Evolutionary conservation across 1,140 invertebrate species (phyloP).

Genomic region (Heliconius melpomene): DNA sequence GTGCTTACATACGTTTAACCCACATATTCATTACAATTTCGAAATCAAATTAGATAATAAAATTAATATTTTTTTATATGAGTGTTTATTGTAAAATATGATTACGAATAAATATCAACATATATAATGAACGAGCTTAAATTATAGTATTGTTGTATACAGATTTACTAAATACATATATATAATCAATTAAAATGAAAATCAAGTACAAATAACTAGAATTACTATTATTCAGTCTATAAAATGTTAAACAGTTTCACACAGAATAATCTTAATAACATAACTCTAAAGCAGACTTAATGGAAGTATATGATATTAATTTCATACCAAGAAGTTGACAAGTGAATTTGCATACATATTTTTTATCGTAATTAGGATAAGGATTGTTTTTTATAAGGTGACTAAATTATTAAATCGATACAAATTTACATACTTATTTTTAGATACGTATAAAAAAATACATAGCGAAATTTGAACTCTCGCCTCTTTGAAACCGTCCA

Average conservation of each 20-base stretch:
- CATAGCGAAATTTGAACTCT: too few species aligned
- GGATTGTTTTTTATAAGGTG: too few species aligned
- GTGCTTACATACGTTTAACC: slow-evolving; percentile 8
- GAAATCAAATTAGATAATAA: neutral
- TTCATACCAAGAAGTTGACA: too few species aligned
- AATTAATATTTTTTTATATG: too few species aligned
- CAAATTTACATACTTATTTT: too few species aligned
- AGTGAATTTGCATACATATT: too few species aligned
- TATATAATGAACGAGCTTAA: neutral
- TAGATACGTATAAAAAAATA: too few species aligned
- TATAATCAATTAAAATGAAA: slow-evolving; percentile 1
- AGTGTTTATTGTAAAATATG: neutral
- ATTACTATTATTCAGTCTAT: slow-evolving; percentile 32
- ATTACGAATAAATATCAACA: neutral
- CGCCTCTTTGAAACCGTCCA: too few species aligned
- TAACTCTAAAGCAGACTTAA: slow-evolving; percentile 22
- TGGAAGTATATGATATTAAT: neutral
- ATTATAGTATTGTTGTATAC: neutral
- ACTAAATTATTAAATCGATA: too few species aligned
- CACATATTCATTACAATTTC: neutral
- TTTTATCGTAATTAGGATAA: too few species aligned
- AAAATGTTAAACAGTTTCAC: slow-evolving; percentile 20
- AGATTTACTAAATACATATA: neutral
- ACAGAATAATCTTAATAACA: slow-evolving; percentile 16
- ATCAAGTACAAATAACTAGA: slow-evolving; percentile 15